A percentile compares a stretch with the other conserved stretches of the same genome.
Conservation (phyloP, 2,797 vertebrate genomes). For the Melanotaenia pygmaea region DNA sequence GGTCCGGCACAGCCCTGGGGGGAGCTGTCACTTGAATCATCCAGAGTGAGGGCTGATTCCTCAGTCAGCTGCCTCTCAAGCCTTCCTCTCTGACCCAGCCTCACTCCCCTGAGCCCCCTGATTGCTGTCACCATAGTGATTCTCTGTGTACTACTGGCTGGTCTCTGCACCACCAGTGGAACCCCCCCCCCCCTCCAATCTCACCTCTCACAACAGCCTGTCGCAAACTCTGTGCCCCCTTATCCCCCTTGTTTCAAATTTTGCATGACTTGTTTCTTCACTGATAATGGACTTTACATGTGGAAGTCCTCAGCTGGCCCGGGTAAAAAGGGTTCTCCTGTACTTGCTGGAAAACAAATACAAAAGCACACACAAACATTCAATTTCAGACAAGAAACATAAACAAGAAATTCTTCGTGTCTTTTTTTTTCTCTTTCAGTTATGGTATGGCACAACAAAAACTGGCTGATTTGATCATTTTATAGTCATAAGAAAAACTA, state of each 20-base stretch:
- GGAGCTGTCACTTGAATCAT: conserved; percentile 84
- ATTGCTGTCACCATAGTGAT: conserved; percentile 88
- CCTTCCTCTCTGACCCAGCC: conserved; percentile 75
- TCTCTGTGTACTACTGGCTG: conserved; percentile 77
- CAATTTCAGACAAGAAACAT: conserved; percentile 32
- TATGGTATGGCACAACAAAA: conserved; percentile 34
- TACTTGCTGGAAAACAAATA: conserved; percentile 58
- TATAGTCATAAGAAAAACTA: conserved; percentile 49
- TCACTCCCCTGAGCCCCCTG: conserved; percentile 80
- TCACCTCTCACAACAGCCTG: conserved; percentile 31
- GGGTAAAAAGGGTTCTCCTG: conserved; percentile 79
- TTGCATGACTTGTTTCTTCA: conserved; percentile 77
- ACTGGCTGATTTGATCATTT: conserved; percentile 62
- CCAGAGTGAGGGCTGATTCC: conserved; percentile 82
- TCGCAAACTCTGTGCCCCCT: conserved; percentile 60
- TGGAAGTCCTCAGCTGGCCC: conserved; percentile 62
- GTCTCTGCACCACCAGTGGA: conserved; percentile 39
- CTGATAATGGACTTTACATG: conserved; percentile 63
- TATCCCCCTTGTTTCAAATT: conserved; percentile 72
- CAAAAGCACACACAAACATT: conserved; percentile 33
- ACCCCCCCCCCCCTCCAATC: not conserved
- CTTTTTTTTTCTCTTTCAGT: conserved; percentile 12
- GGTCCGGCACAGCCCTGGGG: conserved; percentile 68
- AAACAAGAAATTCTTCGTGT: conserved; percentile 40
- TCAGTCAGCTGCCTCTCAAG: conserved; percentile 85